Percentiles rank a stretch among this genome's conserved stretches.
phyloP scores from a whole-genome alignment of 2,888 invertebrate genomes.

The Oasisia sp. region DNA sequence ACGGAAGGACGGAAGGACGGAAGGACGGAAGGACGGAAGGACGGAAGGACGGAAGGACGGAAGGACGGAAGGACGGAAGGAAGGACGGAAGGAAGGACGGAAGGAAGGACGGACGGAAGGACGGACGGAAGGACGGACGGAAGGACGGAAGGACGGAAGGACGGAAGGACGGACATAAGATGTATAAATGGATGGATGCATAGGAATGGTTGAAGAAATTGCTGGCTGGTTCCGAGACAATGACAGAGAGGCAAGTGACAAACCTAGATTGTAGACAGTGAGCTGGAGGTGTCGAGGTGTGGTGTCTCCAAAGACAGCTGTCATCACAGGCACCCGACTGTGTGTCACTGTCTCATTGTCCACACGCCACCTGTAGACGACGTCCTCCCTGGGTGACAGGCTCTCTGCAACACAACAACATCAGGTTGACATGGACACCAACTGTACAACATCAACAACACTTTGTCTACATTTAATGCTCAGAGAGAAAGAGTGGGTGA shows the following conservation, averaged over 20 bases:
- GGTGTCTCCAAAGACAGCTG: conserved; percentile 34
- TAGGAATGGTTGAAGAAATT: neutral
- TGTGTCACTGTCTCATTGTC: conserved; percentile 29
- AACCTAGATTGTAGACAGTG: conserved; percentile 47
- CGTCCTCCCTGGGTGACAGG: conserved; percentile 25
- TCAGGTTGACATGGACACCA: neutral
- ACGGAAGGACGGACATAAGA: neutral
- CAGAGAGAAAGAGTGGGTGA: no score
- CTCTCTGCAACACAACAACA: conserved; percentile 24
- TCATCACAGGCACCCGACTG: conserved; percentile 41
- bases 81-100: neutral
- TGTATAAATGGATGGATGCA: neutral
- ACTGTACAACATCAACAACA: neutral
- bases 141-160: neutral
- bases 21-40: neutral
- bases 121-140: neutral
- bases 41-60: neutral
- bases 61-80: neutral
- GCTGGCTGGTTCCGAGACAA: neutral
- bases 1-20: neutral
- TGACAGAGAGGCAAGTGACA: conserved; percentile 27
- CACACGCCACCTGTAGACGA: conserved; percentile 34
- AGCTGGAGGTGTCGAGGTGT: conserved; percentile 38
- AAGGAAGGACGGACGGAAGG: neutral
- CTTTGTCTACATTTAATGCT: neutral